Evolutionary conservation across 1,140 invertebrate genomes (phyloP), one percentile per base, ranked within the genome.

Genomic region (Microplitis demolitor): DNA sequence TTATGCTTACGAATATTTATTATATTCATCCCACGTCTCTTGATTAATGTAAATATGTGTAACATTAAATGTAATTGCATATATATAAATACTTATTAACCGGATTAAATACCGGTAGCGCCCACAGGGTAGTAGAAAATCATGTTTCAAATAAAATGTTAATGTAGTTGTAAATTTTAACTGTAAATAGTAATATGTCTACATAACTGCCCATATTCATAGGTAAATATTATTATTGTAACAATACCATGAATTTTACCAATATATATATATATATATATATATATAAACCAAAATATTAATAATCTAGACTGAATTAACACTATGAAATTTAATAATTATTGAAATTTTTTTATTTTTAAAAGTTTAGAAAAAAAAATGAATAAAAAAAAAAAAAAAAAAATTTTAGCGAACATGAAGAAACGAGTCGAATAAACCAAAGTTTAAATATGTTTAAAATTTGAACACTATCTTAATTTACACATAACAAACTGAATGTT

Each of bases 1-100:
- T 24, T 24, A 24, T 24, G 24, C 24, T 24, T 24, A 31, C 1
- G 37, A 14, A 58, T n/a, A 34, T 58, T 2, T 51, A 9, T 66
- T 24, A 31, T 51, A 66, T 66, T 51, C 14, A 66, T 2, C 39
- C 37, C 61, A 63, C 33, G 35, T 63, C 35, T 39, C 61, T 63
- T 39, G 56, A 60, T 24, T 24, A 60, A 34, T 60, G 56, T 60
- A 60, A 14, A 60, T 60, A 60, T 31, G 31, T 60, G 56, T 60
- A 60, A 13, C 51, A 61, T 60, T 56, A 16, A 69, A 56, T 69
- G 31, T 60, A 31, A 24, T 60, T 60, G 56, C 54, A 54, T 69
- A 37, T 50, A 33, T 37, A 63, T 60, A 24, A 24, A 24, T 24
- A 24, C 24, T 24, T 31, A 5, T 37, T 37, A 31, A 39, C 34